phyloP scores from a whole-genome alignment of 2,888 invertebrate species.

The Conchocele bisecta region DNA sequence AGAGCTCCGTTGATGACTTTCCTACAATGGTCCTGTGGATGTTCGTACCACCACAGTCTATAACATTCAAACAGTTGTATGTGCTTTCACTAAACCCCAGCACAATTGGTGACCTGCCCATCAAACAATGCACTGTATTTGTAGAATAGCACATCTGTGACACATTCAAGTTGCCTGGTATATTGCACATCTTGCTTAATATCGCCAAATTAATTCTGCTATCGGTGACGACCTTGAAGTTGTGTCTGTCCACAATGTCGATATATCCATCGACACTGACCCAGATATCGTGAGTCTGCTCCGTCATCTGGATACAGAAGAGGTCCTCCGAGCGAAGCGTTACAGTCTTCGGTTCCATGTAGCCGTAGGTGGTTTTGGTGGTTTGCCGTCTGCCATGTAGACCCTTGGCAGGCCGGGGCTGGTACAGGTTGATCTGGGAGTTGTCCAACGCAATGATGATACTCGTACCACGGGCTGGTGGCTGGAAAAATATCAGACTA shows the following conservation, averaged over 20 bases:
- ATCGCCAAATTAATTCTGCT: conserved; percentile 17
- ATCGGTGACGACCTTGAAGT: conserved; percentile 42
- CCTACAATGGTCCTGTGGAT: conserved; percentile 35
- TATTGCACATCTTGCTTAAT: conserved; percentile 7
- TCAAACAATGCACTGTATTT: conserved; percentile 30
- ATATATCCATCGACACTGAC: conserved; percentile 57
- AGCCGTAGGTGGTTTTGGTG: conserved; percentile 23
- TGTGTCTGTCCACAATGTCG: conserved; percentile 48
- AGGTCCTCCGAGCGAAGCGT: conserved; percentile 26
- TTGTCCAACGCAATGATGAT: conserved; percentile 25
- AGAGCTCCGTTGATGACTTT: conserved; percentile 9
- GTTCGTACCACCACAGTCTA: conserved; percentile 33
- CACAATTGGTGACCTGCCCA: conserved; percentile 27
- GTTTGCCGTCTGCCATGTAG: background rate
- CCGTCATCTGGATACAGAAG: conserved; percentile 41
- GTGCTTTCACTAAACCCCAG: conserved; percentile 50
- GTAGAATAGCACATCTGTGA: conserved; percentile 19
- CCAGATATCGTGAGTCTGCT: conserved; percentile 60
- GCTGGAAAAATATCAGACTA: no score
- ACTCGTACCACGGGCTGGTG: no score
- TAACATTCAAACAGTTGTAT: conserved; percentile 38
- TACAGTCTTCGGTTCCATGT: conserved; percentile 15
- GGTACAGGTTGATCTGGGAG: conserved; percentile 27
- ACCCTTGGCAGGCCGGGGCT: background rate
- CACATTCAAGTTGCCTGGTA: conserved; percentile 11